Evolutionary conservation across 2,113 vertebrate genomes (phyloP), one percentile per base, ranked within the genome.

Genomic region (Varanus komodoensis): DNA sequence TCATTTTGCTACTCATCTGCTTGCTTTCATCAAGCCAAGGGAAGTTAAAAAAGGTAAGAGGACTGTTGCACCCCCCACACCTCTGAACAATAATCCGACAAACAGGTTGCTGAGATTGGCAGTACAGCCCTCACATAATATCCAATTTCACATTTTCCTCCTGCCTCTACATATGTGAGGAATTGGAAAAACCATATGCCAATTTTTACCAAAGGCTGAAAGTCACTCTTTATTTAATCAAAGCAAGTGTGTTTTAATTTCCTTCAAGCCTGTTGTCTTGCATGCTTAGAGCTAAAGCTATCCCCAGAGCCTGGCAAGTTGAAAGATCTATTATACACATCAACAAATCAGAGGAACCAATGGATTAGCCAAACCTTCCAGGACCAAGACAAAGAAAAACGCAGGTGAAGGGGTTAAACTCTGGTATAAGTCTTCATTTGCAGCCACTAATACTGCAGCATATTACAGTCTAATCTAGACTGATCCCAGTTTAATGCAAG

Each of bases 401-500:
- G 50, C 95, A 86, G 94, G 93, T 54, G 96, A 96, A 97, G 94
- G 97, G 97, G 97, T 97, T 97, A 97, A 97, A 96, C 75, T 96
- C 93, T 84, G 8, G 87, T 83, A 86, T 95, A 96, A 97, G 95
- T 98, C 98, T 98, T 99, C 98, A 98, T 99, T 98, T 98, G 98
- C 98, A 98, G 98, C 97, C 96, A 95, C 97, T 98, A 98, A 99
- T 98, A 98, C 98, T 93, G 57, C 96, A 96, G 98, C 98, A 98
- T 98, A 99, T 99, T 98, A 98, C 97, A 97, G 98, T 98, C 98
- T 99, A 99, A 99, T 99, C 99, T 99, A 95, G 96, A 97, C 98
- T 99, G 98, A 99, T 99, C 98, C 99, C 96, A 97, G 98, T 99
- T 99, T 99, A 99, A 99, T 99, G 98, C 97, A 95, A 97, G 98